phyloP scores from a whole-genome alignment of 1,140 invertebrate species.

The Papilio aristodemus region DNA sequence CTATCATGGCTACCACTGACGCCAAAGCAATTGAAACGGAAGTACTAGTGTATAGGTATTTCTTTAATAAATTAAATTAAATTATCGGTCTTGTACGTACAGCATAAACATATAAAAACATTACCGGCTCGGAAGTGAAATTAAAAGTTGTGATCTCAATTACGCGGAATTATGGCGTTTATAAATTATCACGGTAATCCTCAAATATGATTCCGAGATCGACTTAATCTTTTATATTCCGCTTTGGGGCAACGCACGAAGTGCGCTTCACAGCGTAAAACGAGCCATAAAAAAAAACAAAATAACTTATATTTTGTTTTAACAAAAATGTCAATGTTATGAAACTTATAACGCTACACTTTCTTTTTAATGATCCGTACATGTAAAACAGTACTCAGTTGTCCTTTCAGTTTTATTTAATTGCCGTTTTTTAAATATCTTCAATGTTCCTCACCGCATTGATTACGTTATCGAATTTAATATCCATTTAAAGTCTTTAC shows the following conservation, averaged over 20 bases:
- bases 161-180: conserved; percentile 5
- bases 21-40: conserved; percentile 7
- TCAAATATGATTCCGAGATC: conserved; percentile 8
- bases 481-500: conserved; percentile 14
- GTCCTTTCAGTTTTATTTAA: neutral
- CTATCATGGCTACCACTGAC: neutral
- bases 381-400: neutral
- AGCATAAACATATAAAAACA: conserved; percentile 28
- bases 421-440: neutral
- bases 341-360: no score
- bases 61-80: conserved; percentile 25
- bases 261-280: neutral
- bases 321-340: no score
- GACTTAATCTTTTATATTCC: conserved; percentile 3
- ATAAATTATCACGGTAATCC: conserved; percentile 25
- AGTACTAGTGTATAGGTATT: neutral
- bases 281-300: no score
- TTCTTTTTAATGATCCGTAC: no score
- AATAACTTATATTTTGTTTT: no score
- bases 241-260: neutral
- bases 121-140: conserved; percentile 28
- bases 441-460: neutral
- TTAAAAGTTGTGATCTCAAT: conserved; percentile 30
- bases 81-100: conserved; percentile 19
- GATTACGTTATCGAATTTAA: conserved; percentile 15